Evolutionary conservation across 2,888 invertebrate species (phyloP).

Genomic region (Choreutis nemorana): DNA sequence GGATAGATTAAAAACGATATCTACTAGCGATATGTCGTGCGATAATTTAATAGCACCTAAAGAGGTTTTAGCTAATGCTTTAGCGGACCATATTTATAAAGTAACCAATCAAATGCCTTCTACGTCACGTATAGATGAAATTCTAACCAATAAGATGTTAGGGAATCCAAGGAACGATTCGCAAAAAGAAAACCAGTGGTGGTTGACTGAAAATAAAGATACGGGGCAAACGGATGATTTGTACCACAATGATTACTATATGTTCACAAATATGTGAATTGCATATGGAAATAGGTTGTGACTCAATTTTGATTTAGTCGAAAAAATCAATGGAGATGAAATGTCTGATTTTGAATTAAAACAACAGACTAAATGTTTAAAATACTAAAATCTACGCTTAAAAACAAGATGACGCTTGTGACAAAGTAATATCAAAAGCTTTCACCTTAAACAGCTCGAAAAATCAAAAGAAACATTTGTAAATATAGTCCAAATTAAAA

Average conservation of each 20-base stretch:
- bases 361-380: too few relatives aligned
- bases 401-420: too few relatives aligned
- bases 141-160: slow-evolving; percentile 53
- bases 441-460: too few relatives aligned
- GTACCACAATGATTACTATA: slow-evolving; percentile 42
- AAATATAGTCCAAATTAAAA: slow-evolving; percentile 11
- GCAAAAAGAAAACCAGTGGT: slow-evolving; percentile 50
- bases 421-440: too few relatives aligned
- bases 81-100: slow-evolving; percentile 59
- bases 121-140: slow-evolving; percentile 50
- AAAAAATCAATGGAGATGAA: too few relatives aligned
- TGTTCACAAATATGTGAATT: slow-evolving; percentile 27
- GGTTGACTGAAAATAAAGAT: slow-evolving; percentile 34
- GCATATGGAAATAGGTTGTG: too few relatives aligned
- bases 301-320: too few relatives aligned
- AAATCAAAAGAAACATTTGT: too few relatives aligned
- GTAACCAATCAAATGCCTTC: slow-evolving; percentile 63
- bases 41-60: slow-evolving; percentile 51
- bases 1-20: slow-evolving; percentile 45
- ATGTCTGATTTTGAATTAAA: too few relatives aligned
- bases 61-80: slow-evolving; percentile 48
- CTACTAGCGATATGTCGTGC: slow-evolving; percentile 34
- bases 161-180: slow-evolving; percentile 19
- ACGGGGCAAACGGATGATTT: slow-evolving; percentile 33
- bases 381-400: too few relatives aligned